phyloP scores from a whole-genome alignment of 2,113 vertebrate genomes.

The Clarias macrocephalus region DNA sequence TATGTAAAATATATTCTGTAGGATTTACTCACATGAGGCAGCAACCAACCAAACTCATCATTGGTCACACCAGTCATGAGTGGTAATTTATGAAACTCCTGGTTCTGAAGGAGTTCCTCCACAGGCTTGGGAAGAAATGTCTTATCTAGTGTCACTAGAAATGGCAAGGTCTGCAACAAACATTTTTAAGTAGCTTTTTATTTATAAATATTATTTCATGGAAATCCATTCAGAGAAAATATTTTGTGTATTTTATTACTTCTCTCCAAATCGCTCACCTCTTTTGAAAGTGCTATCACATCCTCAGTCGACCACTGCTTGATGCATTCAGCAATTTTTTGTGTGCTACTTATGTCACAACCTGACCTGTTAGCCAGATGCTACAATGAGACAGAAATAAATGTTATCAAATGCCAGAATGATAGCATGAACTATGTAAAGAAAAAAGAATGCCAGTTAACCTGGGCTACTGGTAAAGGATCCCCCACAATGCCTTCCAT shows the following conservation, averaged over 20 bases:
- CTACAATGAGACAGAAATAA: conserved; percentile 51
- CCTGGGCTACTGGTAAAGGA: conserved; percentile 52
- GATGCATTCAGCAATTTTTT: conserved; percentile 65
- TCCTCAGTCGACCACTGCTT: conserved; percentile 55
- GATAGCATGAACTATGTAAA: neutral
- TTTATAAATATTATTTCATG: neutral
- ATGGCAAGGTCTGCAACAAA: conserved; percentile 22
- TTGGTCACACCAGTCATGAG: conserved; percentile 55
- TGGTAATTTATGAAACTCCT: conserved; percentile 54
- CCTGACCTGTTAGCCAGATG: conserved; percentile 62
- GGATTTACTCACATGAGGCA: conserved; percentile 53
- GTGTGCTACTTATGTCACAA: conserved; percentile 67
- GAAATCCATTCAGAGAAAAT: neutral
- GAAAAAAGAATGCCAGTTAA: neutral
- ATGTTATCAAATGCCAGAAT: neutral
- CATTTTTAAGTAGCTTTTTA: neutral
- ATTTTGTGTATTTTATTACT: neutral
- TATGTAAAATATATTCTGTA: neutral
- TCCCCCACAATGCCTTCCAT: conserved; percentile 40
- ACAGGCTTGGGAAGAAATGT: conserved; percentile 49
- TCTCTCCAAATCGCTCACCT: conserved; percentile 41
- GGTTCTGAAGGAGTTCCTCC: conserved; percentile 39
- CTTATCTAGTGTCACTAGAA: conserved; percentile 45
- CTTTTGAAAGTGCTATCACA: conserved; percentile 25
- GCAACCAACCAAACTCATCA: conserved; percentile 58